Evolutionary conservation across 2,888 invertebrate species (phyloP).

Genomic region (Ormyrus nitidulus): DNA sequence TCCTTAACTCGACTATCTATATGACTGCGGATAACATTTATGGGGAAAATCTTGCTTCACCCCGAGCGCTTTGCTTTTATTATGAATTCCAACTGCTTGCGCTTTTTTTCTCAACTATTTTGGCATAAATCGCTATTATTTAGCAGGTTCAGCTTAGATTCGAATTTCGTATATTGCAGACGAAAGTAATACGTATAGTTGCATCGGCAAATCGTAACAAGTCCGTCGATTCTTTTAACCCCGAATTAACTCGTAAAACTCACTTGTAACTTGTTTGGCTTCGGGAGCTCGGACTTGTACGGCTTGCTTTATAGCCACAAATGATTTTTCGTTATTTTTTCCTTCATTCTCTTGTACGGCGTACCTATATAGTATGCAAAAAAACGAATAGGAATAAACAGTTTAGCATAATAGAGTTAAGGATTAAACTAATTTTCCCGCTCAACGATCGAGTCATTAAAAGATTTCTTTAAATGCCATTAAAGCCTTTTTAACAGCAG

Average conservation of each 20-base stretch:
- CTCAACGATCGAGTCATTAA: constrained; percentile 30
- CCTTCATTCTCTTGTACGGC: not conserved
- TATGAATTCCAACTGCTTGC: not conserved
- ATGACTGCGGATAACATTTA: constrained; percentile 23
- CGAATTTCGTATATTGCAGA: no score
- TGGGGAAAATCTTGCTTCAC: constrained; percentile 9
- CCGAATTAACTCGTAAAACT: constrained; percentile 56
- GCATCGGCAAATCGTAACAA: constrained; percentile 47
- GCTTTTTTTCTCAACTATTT: not conserved
- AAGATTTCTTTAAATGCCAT: constrained; percentile 11
- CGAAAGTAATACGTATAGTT: not conserved
- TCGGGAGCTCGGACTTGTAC: constrained; percentile 52
- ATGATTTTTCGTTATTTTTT: constrained; percentile 29
- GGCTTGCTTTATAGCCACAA: constrained; percentile 49
- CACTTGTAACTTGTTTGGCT: constrained; percentile 52
- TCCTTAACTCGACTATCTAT: not conserved
- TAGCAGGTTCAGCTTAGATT: not conserved
- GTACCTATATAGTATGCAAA: constrained; percentile 20
- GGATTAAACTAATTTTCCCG: constrained; percentile 31
- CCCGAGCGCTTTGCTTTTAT: not conserved
- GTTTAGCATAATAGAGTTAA: constrained; percentile 39
- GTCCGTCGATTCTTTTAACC: constrained; percentile 49
- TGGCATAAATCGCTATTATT: not conserved
- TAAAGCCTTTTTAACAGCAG: no score
- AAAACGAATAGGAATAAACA: constrained; percentile 36